Evolutionary conservation across 1,140 invertebrate genomes (phyloP).

Genomic region (Atta cephalotes): DNA sequence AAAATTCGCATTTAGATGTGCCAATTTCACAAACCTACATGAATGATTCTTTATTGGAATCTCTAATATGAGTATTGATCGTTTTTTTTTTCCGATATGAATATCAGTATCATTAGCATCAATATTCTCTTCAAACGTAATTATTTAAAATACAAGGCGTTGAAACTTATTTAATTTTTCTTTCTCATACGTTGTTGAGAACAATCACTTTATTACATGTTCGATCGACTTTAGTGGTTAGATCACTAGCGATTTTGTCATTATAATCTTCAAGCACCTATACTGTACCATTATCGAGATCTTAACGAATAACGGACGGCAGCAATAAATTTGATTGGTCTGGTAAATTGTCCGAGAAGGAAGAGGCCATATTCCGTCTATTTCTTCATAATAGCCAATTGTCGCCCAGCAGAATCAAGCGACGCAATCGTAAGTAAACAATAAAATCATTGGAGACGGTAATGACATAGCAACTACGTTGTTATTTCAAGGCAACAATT

Average conservation of each 20-base stretch:
- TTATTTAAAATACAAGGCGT: neutral
- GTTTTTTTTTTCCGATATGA: too few relatives aligned
- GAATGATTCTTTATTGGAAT: neutral
- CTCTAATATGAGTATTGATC: neutral
- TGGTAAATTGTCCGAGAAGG: constrained; percentile 81
- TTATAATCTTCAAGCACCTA: constrained; percentile 16
- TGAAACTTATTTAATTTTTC: neutral
- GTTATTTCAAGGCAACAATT: neutral
- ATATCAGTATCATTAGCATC: neutral
- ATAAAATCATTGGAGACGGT: constrained; percentile 71
- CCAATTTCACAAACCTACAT: too few relatives aligned
- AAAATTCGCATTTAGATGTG: too few relatives aligned
- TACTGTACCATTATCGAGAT: constrained; percentile 50
- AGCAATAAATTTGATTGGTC: constrained; percentile 82
- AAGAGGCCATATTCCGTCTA: constrained; percentile 75
- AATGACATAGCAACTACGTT: constrained; percentile 12
- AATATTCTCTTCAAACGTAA: neutral
- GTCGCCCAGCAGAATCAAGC: constrained; percentile 74
- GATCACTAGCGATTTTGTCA: constrained; percentile 39
- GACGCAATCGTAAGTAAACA: constrained; percentile 79
- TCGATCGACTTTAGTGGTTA: neutral
- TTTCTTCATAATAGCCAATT: constrained; percentile 82
- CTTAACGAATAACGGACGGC: constrained; percentile 77
- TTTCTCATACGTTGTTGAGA: neutral
- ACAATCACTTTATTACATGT: constrained; percentile 16